Evolutionary conservation across 92 coral and sea anemone species (phyloP).

Genomic region (Actinostola sp.): DNA sequence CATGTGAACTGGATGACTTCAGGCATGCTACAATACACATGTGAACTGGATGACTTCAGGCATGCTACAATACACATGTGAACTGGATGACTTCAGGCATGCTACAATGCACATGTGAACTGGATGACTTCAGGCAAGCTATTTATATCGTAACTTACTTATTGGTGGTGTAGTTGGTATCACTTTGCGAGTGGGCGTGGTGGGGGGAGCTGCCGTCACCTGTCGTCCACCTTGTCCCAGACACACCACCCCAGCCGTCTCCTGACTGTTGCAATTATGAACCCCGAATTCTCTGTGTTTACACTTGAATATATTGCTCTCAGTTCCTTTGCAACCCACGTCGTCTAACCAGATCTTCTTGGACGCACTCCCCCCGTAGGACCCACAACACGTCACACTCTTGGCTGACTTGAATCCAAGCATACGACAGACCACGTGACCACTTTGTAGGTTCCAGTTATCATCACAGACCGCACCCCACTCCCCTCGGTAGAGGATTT

Average conservation of each 20-base stretch:
- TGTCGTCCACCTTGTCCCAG: background rate
- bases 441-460: conserved; percentile 24
- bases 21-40: too few species aligned
- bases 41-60: too few species aligned
- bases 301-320: conserved; percentile 16
- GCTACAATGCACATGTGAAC: too few species aligned
- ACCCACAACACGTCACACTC: conserved; percentile 1
- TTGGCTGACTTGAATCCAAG: conserved; percentile 25
- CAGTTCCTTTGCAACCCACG: conserved; percentile 37
- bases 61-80: too few species aligned
- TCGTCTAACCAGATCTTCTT: conserved; percentile 42
- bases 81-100: too few species aligned
- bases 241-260: conserved; percentile 47
- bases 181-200: conserved; percentile 1
- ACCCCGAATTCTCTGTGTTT: conserved; percentile 2
- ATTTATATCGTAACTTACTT: too few species aligned
- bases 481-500: conserved; percentile 32
- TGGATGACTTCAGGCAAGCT: too few species aligned
- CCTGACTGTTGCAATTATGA: conserved; percentile 21
- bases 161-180: conserved; percentile 7
- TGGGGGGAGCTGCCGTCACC: background rate
- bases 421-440: conserved; percentile 51
- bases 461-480: conserved; percentile 64
- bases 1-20: too few species aligned
- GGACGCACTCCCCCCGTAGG: conserved; percentile 1